These are phyloP conservation scores for Unio pictorum DNA, from an alignment of 2,888 invertebrate genomes.

Conservation along the genomic window DNA sequence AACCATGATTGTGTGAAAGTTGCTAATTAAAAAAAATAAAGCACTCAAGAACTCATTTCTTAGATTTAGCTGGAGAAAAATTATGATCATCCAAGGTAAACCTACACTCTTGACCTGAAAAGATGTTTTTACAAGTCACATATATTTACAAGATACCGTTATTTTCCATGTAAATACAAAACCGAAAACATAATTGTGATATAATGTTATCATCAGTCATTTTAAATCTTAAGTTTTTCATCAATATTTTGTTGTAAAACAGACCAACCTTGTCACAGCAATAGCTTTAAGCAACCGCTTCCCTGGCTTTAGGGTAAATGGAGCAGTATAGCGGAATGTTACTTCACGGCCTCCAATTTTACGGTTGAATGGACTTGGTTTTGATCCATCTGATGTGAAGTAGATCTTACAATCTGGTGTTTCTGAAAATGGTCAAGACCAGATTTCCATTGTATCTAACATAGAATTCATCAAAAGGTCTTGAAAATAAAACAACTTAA, in stretches of 20 bases:
- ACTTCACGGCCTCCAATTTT: conserved; percentile 65
- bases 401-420: conserved; percentile 66
- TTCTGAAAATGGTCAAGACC: conserved; percentile 50
- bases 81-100: too few species aligned
- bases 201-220: neutral
- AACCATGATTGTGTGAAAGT: too few species aligned
- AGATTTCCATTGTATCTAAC: neutral
- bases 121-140: too few species aligned
- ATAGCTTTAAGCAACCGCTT: conserved; percentile 69
- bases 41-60: too few species aligned
- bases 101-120: too few species aligned
- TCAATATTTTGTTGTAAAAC: neutral
- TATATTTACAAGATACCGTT: too few species aligned
- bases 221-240: neutral
- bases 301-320: conserved; percentile 70
- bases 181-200: too few species aligned
- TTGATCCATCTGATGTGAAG: conserved; percentile 71
- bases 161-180: too few species aligned
- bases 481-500: too few species aligned
- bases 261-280: conserved; percentile 65
- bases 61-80: too few species aligned
- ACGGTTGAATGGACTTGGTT: conserved; percentile 69
- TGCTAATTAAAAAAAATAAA: too few species aligned
- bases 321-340: conserved; percentile 70
- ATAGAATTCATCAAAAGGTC: too few species aligned